Base-by-base conservation (phyloP, 2,797 vertebrate genomes). In the Falco naumanni region DNA sequence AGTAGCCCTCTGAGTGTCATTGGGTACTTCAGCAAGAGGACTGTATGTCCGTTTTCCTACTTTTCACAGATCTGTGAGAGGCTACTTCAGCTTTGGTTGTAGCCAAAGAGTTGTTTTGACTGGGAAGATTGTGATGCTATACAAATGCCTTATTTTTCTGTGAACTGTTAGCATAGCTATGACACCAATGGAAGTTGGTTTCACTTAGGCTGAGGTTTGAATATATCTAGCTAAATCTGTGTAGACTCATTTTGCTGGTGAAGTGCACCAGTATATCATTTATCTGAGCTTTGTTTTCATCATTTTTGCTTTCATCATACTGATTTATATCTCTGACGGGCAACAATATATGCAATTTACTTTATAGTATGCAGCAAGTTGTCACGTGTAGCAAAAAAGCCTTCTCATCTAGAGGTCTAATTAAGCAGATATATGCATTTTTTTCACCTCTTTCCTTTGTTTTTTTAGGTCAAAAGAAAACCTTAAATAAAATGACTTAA, bases 401-500 rank as follows among this genome's bases (percentile, higher is more conserved):
- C 12, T 39, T 45, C 11, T 84, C 29, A 47, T 56, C 14, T 16
- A 19, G n/a, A 84, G 68, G 18, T 79, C 33, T 76, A 5, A 47
- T 89, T 37, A 61, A 75, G 26, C 20, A 64, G 16, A 70, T 78
- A 25, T 3, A 20, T 70, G 15, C 9, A 24, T 39, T 75, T 74
- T 53, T 72, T 84, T 8, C 33, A 16, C 9, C 54, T 8, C 54
- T 79, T 37, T 19, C 16, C 48, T 68, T 28, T 8, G n/a, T 79
- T 83, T 37, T 75, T 87, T 54, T 34, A 15, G 12, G 34, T 82
- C 10, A 45, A 75, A 78, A 60, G 13, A 50, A n/a, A 57, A 15
- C 11, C 0, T 4, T 54, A 51, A 37, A 56, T 75, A 54, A 77
- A 86, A 37, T 43, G 0, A 37, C 13, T 57, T 33, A 41, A 1